phyloP scores from a whole-genome alignment of 2,888 invertebrate genomes.

The Leuctra nigra region DNA sequence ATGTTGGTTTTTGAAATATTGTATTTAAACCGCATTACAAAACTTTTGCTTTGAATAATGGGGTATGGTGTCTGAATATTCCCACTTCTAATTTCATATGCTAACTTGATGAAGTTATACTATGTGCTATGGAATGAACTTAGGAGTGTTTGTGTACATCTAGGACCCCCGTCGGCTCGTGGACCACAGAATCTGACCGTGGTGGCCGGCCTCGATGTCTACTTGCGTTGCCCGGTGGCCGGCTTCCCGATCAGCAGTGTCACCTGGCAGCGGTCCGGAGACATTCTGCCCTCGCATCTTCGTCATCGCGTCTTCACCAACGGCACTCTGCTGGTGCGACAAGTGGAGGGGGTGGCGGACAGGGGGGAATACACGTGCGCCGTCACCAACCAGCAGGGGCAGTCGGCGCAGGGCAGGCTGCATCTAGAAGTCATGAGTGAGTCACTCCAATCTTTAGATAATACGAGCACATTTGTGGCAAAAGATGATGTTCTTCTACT shows the following conservation, averaged over 20 bases:
- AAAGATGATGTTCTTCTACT: too few species aligned
- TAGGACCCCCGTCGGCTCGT: conserved; percentile 44
- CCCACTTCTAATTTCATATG: too few species aligned
- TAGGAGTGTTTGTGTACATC: too few species aligned
- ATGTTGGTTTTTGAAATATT: too few species aligned
- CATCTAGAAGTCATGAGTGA: conserved; percentile 44
- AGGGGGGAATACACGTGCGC: conserved; percentile 44
- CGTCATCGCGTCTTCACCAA: conserved; percentile 41
- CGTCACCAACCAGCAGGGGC: conserved; percentile 41
- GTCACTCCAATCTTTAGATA: too few species aligned
- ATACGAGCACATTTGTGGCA: too few species aligned
- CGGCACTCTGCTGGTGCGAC: conserved; percentile 42
- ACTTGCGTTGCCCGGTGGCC: conserved; percentile 45
- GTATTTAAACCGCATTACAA: too few species aligned
- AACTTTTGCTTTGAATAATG: too few species aligned
- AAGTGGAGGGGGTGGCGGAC: conserved; percentile 42
- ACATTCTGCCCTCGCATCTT: conserved; percentile 38
- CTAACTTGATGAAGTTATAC: too few species aligned
- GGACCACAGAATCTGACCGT: conserved; percentile 44
- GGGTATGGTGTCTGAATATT: too few species aligned
- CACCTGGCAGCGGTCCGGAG: conserved; percentile 44
- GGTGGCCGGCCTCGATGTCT: conserved; percentile 42
- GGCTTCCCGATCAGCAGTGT: conserved; percentile 46
- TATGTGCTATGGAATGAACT: too few species aligned
- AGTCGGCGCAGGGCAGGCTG: conserved; percentile 39